These are phyloP conservation scores for Tinea semifulvella DNA, from an alignment of 2,888 invertebrate species.

Conservation along the genomic window DNA sequence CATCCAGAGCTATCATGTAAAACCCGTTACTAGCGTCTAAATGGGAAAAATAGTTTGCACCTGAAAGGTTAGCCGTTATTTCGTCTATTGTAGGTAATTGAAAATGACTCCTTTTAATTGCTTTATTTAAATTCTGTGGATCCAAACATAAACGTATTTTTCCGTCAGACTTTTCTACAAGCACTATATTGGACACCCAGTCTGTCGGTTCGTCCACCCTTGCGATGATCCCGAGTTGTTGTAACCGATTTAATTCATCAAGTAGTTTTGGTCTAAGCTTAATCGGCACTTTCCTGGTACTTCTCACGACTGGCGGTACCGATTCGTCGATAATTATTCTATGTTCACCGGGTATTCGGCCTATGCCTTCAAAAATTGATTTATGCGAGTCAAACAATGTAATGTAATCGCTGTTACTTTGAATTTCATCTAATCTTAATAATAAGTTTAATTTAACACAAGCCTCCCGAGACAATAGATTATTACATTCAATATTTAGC, in stretches of 20 bases:
- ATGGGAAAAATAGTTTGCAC: constrained; percentile 17
- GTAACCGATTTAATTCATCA: no score
- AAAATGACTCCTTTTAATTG: no score
- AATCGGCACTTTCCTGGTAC: no score
- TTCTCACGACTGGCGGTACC: constrained; percentile 14
- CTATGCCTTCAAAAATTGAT: background rate
- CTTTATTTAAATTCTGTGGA: no score
- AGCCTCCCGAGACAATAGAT: background rate
- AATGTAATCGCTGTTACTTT: background rate
- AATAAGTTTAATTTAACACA: background rate
- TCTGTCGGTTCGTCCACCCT: no score
- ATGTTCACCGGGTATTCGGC: background rate
- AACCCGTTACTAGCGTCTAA: constrained; percentile 17
- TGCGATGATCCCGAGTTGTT: no score
- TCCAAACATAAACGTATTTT: no score
- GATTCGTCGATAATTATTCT: constrained; percentile 1
- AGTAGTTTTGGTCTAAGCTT: no score
- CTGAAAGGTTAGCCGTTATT: constrained; percentile 15
- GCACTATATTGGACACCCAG: no score
- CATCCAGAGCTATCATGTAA: constrained; percentile 9
- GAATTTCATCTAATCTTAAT: background rate
- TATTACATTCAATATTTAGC: background rate
- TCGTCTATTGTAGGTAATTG: constrained; percentile 18
- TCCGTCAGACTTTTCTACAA: no score
- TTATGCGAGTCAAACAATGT: background rate